A percentile compares a stretch with the other conserved stretches of the same genome.
Evolutionary conservation across 2,888 invertebrate genomes (phyloP).

Genomic region (Lycaena phlaeas): DNA sequence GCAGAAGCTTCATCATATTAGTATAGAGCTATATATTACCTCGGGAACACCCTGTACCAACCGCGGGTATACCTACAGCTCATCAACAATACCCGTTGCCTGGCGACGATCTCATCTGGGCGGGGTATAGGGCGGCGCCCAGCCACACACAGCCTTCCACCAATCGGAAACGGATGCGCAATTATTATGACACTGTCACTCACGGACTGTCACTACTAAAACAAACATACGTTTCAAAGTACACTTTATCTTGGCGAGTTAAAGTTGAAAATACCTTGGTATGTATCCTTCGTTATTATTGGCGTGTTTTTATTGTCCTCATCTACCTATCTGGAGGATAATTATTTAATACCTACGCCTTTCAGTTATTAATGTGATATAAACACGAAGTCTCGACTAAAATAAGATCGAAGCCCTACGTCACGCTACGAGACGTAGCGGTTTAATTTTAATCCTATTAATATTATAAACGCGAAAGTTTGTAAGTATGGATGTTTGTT

Average conservation of each 20-base stretch:
- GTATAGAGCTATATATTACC: too few species aligned
- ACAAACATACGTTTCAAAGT: slow-evolving; percentile 16
- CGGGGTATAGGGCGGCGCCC: slow-evolving; percentile 34
- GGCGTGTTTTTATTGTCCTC: background rate
- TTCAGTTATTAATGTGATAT: background rate
- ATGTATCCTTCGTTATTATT: background rate
- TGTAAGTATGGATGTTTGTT: too few species aligned
- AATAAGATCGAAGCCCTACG: background rate
- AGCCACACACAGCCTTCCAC: slow-evolving; percentile 24
- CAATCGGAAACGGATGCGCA: slow-evolving; percentile 53
- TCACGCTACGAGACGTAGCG: slow-evolving; percentile 2
- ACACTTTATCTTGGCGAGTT: slow-evolving; percentile 13
- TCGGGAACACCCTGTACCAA: too few species aligned
- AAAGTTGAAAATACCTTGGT: slow-evolving; percentile 8
- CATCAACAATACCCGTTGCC: slow-evolving; percentile 25
- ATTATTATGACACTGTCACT: slow-evolving; percentile 62
- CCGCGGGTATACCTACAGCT: slow-evolving; percentile 2
- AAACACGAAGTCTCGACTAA: slow-evolving; percentile 1
- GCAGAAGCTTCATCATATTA: too few species aligned
- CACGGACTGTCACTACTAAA: slow-evolving; percentile 35
- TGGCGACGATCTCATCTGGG: slow-evolving; percentile 33
- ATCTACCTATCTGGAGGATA: slow-evolving; percentile 1
- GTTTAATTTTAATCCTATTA: too few species aligned
- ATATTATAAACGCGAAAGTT: too few species aligned
- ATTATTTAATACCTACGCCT: slow-evolving; percentile 1